A percentile compares a stretch with the other conserved stretches of the same genome.
Evolutionary conservation across 2,888 invertebrate species (phyloP).

Genomic region (Alsophila aescularia): DNA sequence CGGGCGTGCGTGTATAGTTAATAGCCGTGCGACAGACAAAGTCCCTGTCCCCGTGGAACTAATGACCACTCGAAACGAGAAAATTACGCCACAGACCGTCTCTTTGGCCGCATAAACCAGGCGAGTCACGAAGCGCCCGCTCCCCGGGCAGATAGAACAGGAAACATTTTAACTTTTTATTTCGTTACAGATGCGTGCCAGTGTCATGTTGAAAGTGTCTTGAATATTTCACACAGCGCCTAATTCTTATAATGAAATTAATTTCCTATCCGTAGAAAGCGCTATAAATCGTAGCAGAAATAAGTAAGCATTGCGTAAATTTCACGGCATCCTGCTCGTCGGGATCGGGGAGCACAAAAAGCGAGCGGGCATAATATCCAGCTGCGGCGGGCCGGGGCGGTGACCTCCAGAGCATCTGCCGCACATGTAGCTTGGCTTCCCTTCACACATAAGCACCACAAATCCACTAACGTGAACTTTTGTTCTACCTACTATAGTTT

Average conservation of each 20-base stretch:
- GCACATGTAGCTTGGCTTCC: conserved; percentile 56
- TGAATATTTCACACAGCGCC: conserved; percentile 23
- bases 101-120: conserved; percentile 63
- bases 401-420: conserved; percentile 76
- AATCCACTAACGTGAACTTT: conserved; percentile 50
- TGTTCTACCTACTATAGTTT: conserved; percentile 31
- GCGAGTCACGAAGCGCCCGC: conserved; percentile 69
- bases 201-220: conserved; percentile 20
- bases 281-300: conserved; percentile 39
- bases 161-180: conserved; percentile 51
- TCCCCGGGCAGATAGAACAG: conserved; percentile 46
- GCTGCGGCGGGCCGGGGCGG: conserved; percentile 70
- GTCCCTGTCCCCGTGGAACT: conserved; percentile 72
- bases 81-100: conserved; percentile 67
- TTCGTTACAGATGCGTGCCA: conserved; percentile 43
- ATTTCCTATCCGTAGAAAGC: conserved; percentile 30
- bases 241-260: conserved; percentile 25
- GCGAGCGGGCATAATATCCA: conserved; percentile 64
- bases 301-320: conserved; percentile 42
- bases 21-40: conserved; percentile 72
- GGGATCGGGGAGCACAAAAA: conserved; percentile 59
- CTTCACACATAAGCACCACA: conserved; percentile 62
- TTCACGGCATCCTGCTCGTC: conserved; percentile 48
- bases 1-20: conserved; percentile 66
- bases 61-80: conserved; percentile 80